A percentile compares a stretch with the other conserved stretches of the same genome.
Evolutionary conservation across 2,888 invertebrate species (phyloP).

Genomic region (Cheilosia soror): DNA sequence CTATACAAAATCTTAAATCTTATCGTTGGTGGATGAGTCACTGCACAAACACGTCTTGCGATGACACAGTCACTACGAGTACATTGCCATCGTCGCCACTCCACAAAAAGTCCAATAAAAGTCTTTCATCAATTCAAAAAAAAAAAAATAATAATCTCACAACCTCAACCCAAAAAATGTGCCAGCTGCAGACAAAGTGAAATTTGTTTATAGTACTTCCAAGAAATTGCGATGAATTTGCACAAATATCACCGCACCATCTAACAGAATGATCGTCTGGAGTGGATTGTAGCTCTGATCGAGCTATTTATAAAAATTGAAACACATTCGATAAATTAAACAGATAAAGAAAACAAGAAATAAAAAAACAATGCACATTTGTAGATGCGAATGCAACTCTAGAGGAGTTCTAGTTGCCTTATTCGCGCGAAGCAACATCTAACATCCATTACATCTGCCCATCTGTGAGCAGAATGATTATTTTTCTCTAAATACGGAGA

Average conservation of each 20-base stretch:
- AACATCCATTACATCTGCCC: constrained; percentile 45
- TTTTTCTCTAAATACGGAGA: constrained; percentile 67
- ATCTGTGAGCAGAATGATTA: constrained; percentile 67
- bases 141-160: constrained; percentile 14
- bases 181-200: constrained; percentile 49
- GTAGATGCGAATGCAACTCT: constrained; percentile 15
- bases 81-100: constrained; percentile 22
- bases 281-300: constrained; percentile 46
- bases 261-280: constrained; percentile 52
- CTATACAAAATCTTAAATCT: constrained; percentile 27
- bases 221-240: constrained; percentile 32
- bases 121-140: constrained; percentile 12
- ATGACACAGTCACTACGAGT: constrained; percentile 43
- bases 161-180: constrained; percentile 36
- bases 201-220: constrained; percentile 25
- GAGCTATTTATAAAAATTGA: constrained; percentile 69
- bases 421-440: constrained; percentile 38
- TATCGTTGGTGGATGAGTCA: constrained; percentile 62
- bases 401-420: constrained; percentile 65
- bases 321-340: constrained; percentile 53
- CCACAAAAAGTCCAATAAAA: constrained; percentile 36
- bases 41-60: constrained; percentile 55
- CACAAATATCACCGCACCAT: constrained; percentile 7
- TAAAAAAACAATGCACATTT: constrained; percentile 9
- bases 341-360: constrained; percentile 44